Base-by-base conservation (phyloP, 2,888 invertebrate species). In the Dynastes maya region DNA sequence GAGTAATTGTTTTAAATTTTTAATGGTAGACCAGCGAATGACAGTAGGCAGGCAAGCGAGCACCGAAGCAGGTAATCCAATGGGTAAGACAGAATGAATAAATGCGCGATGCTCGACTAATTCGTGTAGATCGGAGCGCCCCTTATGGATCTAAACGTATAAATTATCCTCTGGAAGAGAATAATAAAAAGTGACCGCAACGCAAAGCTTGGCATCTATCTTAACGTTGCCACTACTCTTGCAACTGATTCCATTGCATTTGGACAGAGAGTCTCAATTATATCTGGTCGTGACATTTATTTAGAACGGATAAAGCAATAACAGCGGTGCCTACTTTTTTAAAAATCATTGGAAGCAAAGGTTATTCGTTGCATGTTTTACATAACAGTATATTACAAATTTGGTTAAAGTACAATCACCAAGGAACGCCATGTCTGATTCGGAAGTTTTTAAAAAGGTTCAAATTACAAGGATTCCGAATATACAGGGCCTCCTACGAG, bases 1-100 rank as follows among this genome's bases (percentile, higher is more conserved):
- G 70, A 71, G 70, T 71, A 71, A 71, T 71, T 71, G 70, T 71
- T 71, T 71, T 71, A 71, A 71, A 71, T 71, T 71, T 71, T 53
- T 71, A 71, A 71, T 71, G 70, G 55, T 71, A 71, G 70, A 71
- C 53, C 29, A 71, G 70, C 37, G 53, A 71, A 71, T 55, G 70
- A 71, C 55, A 71, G 70, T 70, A 70, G 70, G 55, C 55, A 55
- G 70, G 70, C 70, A 32, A 16, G 53, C 70, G 70, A 55, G 70
- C 37, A 37, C 32, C 53, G 37, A 71, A n/a, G 27, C 68, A 49
- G n/a, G 45, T 29, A 68, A 49, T 27, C 27, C 51, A 51, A 68
- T 45, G 45, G 49, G 68, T 55, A 55, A 71, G 53, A 71, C 9
- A 16, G 53, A 71, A 71, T 71, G 55, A 71, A 71, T 16, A 53